These are phyloP conservation scores for Chanos chanos DNA, from an alignment of 2,797 vertebrate genomes.

Conservation along the genomic window DNA sequence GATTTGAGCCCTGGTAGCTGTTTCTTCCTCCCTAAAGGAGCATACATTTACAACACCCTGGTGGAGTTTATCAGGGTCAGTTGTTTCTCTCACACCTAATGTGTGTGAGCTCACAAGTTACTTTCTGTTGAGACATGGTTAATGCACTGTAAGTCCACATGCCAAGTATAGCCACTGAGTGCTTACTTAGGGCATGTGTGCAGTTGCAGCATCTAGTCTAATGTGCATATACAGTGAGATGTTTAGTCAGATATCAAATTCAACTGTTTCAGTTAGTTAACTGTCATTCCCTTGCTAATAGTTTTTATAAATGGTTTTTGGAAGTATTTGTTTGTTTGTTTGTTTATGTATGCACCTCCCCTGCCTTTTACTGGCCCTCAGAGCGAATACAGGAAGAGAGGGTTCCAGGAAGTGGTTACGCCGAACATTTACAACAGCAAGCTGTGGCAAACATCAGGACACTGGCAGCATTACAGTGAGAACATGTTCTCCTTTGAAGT, in stretches of 20 bases:
- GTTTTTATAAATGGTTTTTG: not conserved
- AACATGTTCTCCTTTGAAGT: constrained; percentile 98
- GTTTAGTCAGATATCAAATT: no score
- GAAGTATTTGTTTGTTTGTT: not conserved
- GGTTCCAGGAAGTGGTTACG: constrained; percentile 95
- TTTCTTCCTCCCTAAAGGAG: constrained; percentile 95
- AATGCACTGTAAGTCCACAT: no score
- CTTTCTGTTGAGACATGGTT: no score
- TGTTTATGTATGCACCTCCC: not conserved
- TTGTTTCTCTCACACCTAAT: constrained; percentile 21
- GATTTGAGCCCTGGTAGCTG: constrained; percentile 98
- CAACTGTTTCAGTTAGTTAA: no score
- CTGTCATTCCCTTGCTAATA: no score
- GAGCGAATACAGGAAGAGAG: constrained; percentile 91
- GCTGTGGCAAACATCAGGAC: constrained; percentile 94
- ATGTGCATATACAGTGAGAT: no score
- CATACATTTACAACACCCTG: constrained; percentile 91
- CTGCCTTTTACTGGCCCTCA: constrained; percentile 43
- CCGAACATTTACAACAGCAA: constrained; percentile 97
- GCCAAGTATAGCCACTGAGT: no score
- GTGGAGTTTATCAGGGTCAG: constrained; percentile 93
- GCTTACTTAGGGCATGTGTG: no score
- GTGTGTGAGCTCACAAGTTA: no score
- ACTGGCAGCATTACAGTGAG: constrained; percentile 98
- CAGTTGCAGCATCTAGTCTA: no score